Conservation (phyloP, 2,113 vertebrate genomes). For the Nettapus auritus region DNA sequence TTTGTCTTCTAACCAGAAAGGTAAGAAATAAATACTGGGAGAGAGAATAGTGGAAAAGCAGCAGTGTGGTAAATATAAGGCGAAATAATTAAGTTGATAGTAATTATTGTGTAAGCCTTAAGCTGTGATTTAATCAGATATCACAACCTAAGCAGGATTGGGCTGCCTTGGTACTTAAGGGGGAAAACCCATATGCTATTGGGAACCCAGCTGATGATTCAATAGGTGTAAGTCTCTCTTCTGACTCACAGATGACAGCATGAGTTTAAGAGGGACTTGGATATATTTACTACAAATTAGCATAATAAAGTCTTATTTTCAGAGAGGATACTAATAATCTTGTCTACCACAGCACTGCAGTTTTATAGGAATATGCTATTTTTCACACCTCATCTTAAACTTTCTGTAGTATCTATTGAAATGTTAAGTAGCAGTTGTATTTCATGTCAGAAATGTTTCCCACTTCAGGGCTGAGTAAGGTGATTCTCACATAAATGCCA, state of each 20-base stretch:
- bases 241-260: neutral
- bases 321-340: neutral
- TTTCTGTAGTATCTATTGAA: neutral
- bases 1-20: conserved; percentile 4
- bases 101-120: conserved; percentile 23
- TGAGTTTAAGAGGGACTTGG: neutral
- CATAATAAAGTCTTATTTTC: neutral
- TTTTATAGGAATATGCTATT: neutral
- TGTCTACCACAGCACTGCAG: neutral
- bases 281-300: neutral
- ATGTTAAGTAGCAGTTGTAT: neutral
- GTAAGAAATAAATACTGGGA: neutral
- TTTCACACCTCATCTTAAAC: neutral
- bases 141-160: conserved; percentile 28
- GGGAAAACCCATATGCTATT: conserved; percentile 12
- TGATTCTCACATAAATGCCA: neutral
- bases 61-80: neutral
- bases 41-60: neutral
- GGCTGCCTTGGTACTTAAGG: conserved; percentile 9
- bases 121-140: conserved; percentile 49
- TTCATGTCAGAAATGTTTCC: neutral
- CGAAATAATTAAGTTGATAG: conserved; percentile 48
- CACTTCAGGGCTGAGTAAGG: neutral
- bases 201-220: neutral
- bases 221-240: neutral